A percentile compares a stretch with the other conserved stretches of the same genome.
Evolutionary conservation across 2,888 invertebrate species (phyloP).

Genomic region (Synergus itoensis): DNA sequence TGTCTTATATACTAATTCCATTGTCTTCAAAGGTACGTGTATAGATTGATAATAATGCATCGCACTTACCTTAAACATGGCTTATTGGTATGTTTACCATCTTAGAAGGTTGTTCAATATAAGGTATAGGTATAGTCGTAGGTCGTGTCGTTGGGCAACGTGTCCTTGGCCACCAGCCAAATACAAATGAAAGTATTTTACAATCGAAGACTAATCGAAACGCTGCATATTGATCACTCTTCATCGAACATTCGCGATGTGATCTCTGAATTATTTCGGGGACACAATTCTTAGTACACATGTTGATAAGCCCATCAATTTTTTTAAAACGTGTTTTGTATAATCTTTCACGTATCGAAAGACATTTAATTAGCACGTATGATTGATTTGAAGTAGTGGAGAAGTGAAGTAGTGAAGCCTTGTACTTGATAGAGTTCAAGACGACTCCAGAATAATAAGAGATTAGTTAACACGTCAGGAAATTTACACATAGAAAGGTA

Average conservation of each 20-base stretch:
- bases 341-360: background rate
- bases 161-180: conserved; percentile 72
- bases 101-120: conserved; percentile 17
- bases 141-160: conserved; percentile 62
- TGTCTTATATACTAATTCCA: conserved; percentile 68
- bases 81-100: conserved; percentile 30
- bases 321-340: background rate
- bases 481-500: background rate
- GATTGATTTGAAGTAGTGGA: background rate
- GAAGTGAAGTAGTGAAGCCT: background rate
- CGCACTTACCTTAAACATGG: conserved; percentile 41
- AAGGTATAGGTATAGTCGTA: conserved; percentile 19
- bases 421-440: conserved; percentile 16
- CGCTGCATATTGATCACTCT: conserved; percentile 26
- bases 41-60: conserved; percentile 43
- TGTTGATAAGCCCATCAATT: no score
- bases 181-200: conserved; percentile 64
- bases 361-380: conserved; percentile 2
- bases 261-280: conserved; percentile 11
- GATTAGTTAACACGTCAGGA: conserved; percentile 11
- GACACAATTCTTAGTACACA: background rate
- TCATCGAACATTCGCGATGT: conserved; percentile 1
- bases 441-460: conserved; percentile 19
- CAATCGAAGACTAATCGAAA: conserved; percentile 49
- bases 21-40: conserved; percentile 50